phyloP scores from a whole-genome alignment of 2,888 invertebrate genomes.

The Acrocyrtus sp. region DNA sequence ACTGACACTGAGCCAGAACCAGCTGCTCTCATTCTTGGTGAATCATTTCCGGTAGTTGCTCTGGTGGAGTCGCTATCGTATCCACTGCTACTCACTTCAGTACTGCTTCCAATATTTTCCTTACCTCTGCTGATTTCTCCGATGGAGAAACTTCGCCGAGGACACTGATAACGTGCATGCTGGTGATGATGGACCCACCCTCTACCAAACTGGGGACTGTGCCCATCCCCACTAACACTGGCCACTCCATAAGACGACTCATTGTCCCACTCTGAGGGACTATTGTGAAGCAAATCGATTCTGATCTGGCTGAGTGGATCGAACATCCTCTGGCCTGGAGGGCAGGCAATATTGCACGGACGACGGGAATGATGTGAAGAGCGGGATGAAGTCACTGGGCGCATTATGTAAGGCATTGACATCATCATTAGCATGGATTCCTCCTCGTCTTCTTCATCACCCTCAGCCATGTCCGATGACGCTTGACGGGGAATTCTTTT shows the following conservation, averaged over 20 bases:
- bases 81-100: conserved; percentile 70
- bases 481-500: not conserved
- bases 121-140: conserved; percentile 47
- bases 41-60: conserved; percentile 55
- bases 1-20: not conserved
- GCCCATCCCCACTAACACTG: not conserved
- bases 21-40: conserved; percentile 36
- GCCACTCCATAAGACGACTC: conserved; percentile 27
- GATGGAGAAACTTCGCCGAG: conserved; percentile 55
- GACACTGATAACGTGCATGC: not conserved
- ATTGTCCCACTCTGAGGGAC: conserved; percentile 19
- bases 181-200: not conserved
- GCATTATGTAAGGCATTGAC: not conserved
- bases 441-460: conserved; percentile 4
- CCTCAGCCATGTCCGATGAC: not conserved
- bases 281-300: conserved; percentile 59
- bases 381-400: not conserved
- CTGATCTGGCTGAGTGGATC: conserved; percentile 59
- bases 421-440: not conserved
- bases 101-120: conserved; percentile 12
- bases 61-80: conserved; percentile 72
- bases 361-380: conserved; percentile 1
- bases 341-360: conserved; percentile 23
- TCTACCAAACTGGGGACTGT: conserved; percentile 4
- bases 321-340: conserved; percentile 23